These are phyloP conservation scores for Rhinolophus sinicus DNA, from an alignment of 2,113 vertebrate genomes.

Conservation along the genomic window DNA sequence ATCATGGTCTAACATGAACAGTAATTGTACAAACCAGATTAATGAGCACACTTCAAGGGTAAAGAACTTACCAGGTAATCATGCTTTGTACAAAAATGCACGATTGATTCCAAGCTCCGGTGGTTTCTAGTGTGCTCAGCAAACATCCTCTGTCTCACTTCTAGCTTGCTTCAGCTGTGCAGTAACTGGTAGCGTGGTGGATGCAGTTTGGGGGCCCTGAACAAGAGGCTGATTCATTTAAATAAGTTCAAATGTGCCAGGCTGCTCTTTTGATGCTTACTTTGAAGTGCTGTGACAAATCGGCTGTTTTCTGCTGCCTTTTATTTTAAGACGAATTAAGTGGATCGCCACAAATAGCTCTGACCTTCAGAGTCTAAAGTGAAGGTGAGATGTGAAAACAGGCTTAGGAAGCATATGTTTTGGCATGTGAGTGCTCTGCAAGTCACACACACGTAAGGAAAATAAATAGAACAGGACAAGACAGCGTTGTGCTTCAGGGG, in stretches of 20 bases:
- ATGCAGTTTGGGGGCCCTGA: slow-evolving; percentile 46
- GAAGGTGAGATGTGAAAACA: slow-evolving; percentile 73
- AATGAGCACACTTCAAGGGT: background rate
- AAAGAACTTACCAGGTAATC: slow-evolving; percentile 45
- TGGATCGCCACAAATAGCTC: slow-evolving; percentile 77
- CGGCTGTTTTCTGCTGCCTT: slow-evolving; percentile 56
- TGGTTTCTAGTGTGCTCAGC: slow-evolving; percentile 63
- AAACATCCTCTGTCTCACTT: background rate
- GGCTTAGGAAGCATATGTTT: slow-evolving; percentile 70
- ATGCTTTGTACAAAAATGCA: slow-evolving; percentile 40
- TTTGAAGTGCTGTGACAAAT: slow-evolving; percentile 58
- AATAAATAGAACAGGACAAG: slow-evolving; percentile 69
- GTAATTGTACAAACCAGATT: slow-evolving; percentile 47
- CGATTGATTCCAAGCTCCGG: slow-evolving; percentile 33
- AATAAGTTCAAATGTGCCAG: slow-evolving; percentile 58
- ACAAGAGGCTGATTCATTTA: slow-evolving; percentile 62
- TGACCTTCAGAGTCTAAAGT: slow-evolving; percentile 78
- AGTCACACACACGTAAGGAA: slow-evolving; percentile 26
- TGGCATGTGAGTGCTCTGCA: slow-evolving; percentile 33
- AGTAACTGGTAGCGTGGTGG: background rate
- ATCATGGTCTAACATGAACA: background rate
- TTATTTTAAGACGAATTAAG: slow-evolving; percentile 76
- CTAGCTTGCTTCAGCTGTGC: slow-evolving; percentile 13
- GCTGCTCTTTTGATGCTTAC: slow-evolving; percentile 43
- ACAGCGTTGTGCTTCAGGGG: slow-evolving; percentile 52